Base-by-base conservation (phyloP, 2,888 invertebrate species). In the Pristionchus arcanus region DNA sequence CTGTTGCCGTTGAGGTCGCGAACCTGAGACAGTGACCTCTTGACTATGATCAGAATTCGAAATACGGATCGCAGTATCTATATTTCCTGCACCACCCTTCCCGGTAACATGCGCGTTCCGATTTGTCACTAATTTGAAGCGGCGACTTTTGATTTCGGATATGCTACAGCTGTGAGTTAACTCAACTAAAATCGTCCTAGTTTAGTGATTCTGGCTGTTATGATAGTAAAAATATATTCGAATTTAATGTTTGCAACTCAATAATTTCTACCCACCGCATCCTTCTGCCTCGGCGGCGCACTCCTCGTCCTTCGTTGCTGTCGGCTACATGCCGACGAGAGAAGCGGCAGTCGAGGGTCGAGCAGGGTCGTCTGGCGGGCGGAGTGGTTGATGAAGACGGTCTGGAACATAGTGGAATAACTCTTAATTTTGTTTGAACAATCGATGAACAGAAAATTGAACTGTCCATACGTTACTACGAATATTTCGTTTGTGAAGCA, bases 361-460 rank as follows among this genome's bases (percentile, higher is more conserved):
- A 99, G 98, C 96, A 98, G 98, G 19, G 98, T 98, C 3, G 98
- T 99, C 92, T 97, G 97, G 92, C 98, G 97, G 96, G 97, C 97
- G 94, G 97, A 97, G 96, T 99, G 98, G 96, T 98, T 98, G 95
- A 99, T 98, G 96, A 98, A 99, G 96, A 99, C 90, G 34, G n/a
- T n/a, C n/a, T n/a, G n/a, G n/a, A n/a, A n/a, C n/a, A n/a, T n/a
- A n/a, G n/a, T n/a, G n/a, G n/a, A n/a, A n/a, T n/a, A n/a, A 42
- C 42, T 5, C 3, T 9, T 3, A 42, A 42, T 42, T 42, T 42
- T 42, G 3, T 42, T 42, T 5, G 42, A 42, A 42, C n/a, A 42
- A 5, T 3, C 3, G 42, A 42, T 42, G 3, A 5, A 5, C 42
- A 42, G 4, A 5, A 3, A 9, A 42, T 42, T 42, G 42, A 42